A percentile compares a stretch with the other conserved stretches of the same genome.
phyloP scores from a whole-genome alignment of 2,113 vertebrate genomes.

The Malurus alboscapulatus region DNA sequence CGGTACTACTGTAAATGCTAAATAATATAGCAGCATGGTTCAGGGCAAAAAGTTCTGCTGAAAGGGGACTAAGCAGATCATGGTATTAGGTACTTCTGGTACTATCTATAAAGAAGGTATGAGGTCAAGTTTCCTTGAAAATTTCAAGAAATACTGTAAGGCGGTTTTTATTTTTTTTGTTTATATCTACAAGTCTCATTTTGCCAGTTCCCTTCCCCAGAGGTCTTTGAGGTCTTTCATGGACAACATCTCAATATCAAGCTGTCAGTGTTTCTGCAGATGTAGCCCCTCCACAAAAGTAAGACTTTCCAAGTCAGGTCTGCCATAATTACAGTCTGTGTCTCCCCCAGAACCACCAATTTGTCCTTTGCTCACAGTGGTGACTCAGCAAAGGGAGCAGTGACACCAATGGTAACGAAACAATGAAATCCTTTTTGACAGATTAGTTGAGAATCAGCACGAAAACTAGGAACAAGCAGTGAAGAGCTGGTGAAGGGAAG shows the following conservation, averaged over 20 bases:
- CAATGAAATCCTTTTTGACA: neutral
- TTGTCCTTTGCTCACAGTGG: neutral
- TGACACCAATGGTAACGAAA: neutral
- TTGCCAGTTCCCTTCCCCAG: neutral
- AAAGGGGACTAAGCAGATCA: neutral
- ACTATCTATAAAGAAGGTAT: neutral
- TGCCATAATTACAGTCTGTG: neutral
- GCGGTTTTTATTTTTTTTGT: neutral
- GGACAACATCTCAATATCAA: neutral
- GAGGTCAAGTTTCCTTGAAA: neutral
- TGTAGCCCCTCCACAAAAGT: fast-evolving
- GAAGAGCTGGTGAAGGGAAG: neutral
- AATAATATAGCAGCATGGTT: neutral
- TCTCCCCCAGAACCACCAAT: neutral
- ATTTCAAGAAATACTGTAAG: neutral
- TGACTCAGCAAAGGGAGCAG: neutral
- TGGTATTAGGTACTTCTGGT: neutral
- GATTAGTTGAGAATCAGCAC: neutral
- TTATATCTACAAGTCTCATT: neutral
- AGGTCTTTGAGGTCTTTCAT: neutral
- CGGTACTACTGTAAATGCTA: neutral
- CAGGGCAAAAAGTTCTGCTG: neutral
- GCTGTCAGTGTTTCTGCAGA: neutral
- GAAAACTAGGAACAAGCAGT: neutral
- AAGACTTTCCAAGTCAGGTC: neutral